A percentile compares a stretch with the other conserved stretches of the same genome.
Evolutionary conservation across 2,797 vertebrate species (phyloP).

Genomic region (Gila robusta): DNA sequence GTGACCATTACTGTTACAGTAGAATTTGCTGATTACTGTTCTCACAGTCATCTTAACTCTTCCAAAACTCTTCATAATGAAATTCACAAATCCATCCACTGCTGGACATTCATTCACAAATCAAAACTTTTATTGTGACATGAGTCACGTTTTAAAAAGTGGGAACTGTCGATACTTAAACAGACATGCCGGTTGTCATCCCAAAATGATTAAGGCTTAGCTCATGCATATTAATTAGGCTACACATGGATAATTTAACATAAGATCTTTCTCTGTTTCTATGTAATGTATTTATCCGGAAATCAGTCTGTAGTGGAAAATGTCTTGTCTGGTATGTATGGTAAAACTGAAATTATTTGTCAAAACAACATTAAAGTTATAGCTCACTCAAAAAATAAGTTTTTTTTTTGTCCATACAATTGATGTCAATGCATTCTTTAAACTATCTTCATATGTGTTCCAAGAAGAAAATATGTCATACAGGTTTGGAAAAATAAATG

Average conservation of each 20-base stretch:
- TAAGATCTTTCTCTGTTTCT: background rate
- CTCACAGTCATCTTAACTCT: background rate
- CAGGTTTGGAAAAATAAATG: background rate
- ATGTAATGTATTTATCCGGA: background rate
- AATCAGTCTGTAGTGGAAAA: background rate
- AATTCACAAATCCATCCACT: background rate
- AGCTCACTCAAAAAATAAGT: background rate
- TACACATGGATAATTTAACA: background rate
- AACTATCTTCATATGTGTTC: background rate
- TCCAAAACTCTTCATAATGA: background rate
- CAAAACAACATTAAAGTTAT: background rate
- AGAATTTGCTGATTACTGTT: background rate
- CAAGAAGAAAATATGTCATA: background rate
- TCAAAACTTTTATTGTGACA: background rate
- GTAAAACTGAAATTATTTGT: background rate
- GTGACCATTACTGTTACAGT: conserved; percentile 1
- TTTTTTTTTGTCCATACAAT: background rate
- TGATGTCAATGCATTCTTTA: background rate
- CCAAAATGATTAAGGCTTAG: background rate
- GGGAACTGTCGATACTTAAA: background rate
- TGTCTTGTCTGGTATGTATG: background rate
- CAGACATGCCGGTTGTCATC: background rate
- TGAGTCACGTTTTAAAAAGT: background rate
- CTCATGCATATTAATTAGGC: background rate
- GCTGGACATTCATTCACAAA: background rate